Base-by-base conservation (phyloP, 2,888 invertebrate species). In the Caenorhabditis sp. region DNA sequence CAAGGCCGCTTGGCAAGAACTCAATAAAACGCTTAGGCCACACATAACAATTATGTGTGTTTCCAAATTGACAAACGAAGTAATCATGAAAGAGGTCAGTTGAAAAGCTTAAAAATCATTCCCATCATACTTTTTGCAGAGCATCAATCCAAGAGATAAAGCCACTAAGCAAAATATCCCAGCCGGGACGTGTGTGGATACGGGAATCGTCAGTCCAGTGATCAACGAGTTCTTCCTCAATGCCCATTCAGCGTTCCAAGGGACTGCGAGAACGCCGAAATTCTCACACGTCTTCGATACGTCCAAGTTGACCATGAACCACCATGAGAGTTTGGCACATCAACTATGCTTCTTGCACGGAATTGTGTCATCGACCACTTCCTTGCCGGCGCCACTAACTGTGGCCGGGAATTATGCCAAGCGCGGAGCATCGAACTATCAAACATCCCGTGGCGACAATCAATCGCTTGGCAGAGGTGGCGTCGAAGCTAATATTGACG, bases 221-320 rank as follows among this genome's bases (percentile, higher is more conserved):
- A 12, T 60, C 31, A 59, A 50, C 2, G 75, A 75, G 26, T 75
- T 75, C 64, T 71, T 52, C 49, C 49, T 75, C 56, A 70, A 65
- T 23, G 17, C 67, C n/a, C 70, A 70, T 27, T 21, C 17, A 8
- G 67, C 70, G 3, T 67, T 75, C 58, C 66, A 75, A 43, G 74
- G 70, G 3, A 70, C 62, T n/a, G 62, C 66, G 8, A 70, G 61
- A 59, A 52, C 63, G 0, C 59, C 61, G 12, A 70, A 70, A 38
- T 71, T 31, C 53, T 31, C 66, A n/a, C 17, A 62, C 31, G 27
- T 74, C 14, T 36, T 12, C 20, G 49, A 73, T 25, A 43, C 50
- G 31, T 7, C 54, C 20, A 20, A 21, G 8, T 14, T 26, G 5
- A 3, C 38, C 17, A 50, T 59, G 66, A 38, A 66, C 25, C 4